phyloP scores from a whole-genome alignment of 1,140 invertebrate genomes.

The Coelopa frigida region DNA sequence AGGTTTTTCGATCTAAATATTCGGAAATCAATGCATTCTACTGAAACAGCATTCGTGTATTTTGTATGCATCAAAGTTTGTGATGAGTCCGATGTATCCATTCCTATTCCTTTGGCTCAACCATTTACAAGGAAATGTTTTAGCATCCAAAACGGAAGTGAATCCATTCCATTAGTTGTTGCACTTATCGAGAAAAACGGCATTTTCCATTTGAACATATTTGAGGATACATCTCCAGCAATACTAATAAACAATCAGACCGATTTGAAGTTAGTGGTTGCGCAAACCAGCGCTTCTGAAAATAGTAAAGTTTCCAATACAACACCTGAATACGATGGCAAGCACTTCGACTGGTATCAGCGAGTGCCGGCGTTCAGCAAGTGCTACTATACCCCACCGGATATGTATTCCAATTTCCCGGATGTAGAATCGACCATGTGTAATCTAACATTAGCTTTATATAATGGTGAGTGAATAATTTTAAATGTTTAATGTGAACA shows the following conservation, averaged over 20 bases:
- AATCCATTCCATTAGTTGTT: conserved; percentile 32
- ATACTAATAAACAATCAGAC: conserved; percentile 35
- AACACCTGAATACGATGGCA: conserved; percentile 28
- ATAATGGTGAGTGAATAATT: conserved; percentile 17
- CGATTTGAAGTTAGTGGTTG: conserved; percentile 32
- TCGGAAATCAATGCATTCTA: conserved; percentile 22
- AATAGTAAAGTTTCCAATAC: conserved; percentile 35
- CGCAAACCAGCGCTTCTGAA: conserved; percentile 34
- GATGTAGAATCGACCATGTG: conserved; percentile 37
- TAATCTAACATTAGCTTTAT: conserved; percentile 33
- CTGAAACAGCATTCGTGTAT: conserved; percentile 34
- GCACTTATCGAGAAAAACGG: conserved; percentile 34
- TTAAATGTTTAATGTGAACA: background rate
- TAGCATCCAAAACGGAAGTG: conserved; percentile 25
- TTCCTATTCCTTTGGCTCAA: conserved; percentile 28
- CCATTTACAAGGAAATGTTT: conserved; percentile 36
- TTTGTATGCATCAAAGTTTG: conserved; percentile 28
- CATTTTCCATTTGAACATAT: conserved; percentile 32
- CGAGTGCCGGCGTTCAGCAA: conserved; percentile 23
- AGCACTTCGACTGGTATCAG: conserved; percentile 39
- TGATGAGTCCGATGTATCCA: conserved; percentile 23
- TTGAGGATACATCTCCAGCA: conserved; percentile 27
- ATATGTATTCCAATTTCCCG: conserved; percentile 37
- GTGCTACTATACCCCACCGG: conserved; percentile 40
- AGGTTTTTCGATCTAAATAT: conserved; percentile 31